Base-by-base conservation (phyloP, 2,113 vertebrate genomes). In the Salvelinus namaycush region DNA sequence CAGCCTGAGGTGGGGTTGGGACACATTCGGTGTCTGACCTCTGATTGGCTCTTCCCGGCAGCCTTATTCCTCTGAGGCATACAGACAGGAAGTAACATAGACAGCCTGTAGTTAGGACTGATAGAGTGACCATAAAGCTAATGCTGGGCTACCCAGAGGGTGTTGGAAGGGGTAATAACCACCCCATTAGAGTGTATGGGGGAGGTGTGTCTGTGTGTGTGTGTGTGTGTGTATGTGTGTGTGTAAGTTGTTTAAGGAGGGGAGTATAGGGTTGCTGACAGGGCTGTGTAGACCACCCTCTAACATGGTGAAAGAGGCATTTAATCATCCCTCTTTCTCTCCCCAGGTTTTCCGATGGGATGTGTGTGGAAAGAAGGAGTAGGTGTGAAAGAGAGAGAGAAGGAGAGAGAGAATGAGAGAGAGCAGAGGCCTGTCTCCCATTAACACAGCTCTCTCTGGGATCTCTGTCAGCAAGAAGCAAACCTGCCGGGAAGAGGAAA, bases 381-480 rank as follows among this genome's bases (percentile, higher is more conserved):
- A 49, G 26, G 27, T 2, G 68, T 68, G 68, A 62, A 72, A 66
- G 74, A 78, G 73, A 76, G 74, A 76, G 74, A 62, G 29, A 74
- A 31, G 66, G 64, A 29, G 49, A 39, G 74, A 76, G 74, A 62
- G 29, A 74, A 31, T 49, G 64, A 29, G 49, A 39, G 9, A 13
- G 57, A 16, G n/a, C 8, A 44, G 11, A 48, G 26, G 31, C 11
- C 84, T 88, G 86, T 85, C 86, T 89, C 67, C 75, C 62, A 84
- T 86, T 85, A 89, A 82, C 79, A 86, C 84, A 84, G n/a, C 20
- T 85, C 80, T 87, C 89, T 51, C 78, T 70, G 65, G 81, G 85
- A 90, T 79, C 68, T 76, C 49, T 79, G 89, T 87, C 89, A 86
- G 85, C 83, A 86, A 76, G 86, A 88, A 84, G 80, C 44, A 69